Evolutionary conservation across 2,797 vertebrate genomes (phyloP).

Genomic region (Cephalopachus bancanus): DNA sequence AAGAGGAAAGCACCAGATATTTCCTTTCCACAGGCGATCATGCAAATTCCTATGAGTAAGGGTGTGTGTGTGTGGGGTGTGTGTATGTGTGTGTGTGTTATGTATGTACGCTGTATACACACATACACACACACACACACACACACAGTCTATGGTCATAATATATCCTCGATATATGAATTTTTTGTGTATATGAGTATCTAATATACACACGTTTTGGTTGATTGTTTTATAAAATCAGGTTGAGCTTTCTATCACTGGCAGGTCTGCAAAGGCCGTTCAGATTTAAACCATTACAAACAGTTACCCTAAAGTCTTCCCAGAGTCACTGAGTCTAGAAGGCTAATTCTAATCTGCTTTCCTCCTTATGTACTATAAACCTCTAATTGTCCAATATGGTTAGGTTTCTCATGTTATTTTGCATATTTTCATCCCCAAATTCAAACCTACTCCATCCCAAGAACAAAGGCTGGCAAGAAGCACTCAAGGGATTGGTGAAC

Average conservation of each 20-base stretch:
- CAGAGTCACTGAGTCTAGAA: neutral
- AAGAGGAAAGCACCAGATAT: neutral
- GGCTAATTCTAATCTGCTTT: slow-evolving; percentile 7
- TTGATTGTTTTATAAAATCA: slow-evolving; percentile 15
- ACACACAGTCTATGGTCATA: neutral
- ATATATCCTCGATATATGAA: neutral
- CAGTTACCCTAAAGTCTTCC: neutral
- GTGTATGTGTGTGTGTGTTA: neutral
- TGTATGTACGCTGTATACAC: too few species aligned
- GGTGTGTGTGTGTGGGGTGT: neutral
- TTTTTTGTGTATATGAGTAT: neutral
- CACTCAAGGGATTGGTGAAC: slow-evolving; percentile 73
- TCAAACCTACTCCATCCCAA: slow-evolving; percentile 75
- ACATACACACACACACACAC: neutral
- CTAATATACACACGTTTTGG: neutral
- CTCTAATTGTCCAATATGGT: slow-evolving; percentile 50
- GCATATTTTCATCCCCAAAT: slow-evolving; percentile 82
- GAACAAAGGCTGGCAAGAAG: slow-evolving; percentile 81
- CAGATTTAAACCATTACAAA: neutral
- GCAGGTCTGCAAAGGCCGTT: slow-evolving; percentile 38
- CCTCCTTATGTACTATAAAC: neutral
- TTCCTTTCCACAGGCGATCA: neutral
- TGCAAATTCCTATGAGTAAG: neutral
- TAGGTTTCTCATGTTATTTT: slow-evolving; percentile 57
- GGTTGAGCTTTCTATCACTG: neutral